Percentiles rank a stretch among this genome's conserved stretches.
Evolutionary conservation across 2,797 vertebrate genomes (phyloP).

Genomic region (Catharus ustulatus): DNA sequence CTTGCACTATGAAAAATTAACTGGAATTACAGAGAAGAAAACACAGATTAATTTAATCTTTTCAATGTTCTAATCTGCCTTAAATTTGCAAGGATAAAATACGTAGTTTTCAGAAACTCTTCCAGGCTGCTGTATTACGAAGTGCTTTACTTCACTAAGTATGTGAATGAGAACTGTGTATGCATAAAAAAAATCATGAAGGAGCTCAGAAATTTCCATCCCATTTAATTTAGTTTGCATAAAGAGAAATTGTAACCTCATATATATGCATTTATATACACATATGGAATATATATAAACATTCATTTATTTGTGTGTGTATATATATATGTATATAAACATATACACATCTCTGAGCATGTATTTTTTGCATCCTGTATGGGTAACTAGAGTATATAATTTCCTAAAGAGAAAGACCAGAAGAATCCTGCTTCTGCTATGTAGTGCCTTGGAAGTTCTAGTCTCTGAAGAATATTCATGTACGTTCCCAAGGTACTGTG

Average conservation of each 20-base stretch:
- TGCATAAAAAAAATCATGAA: not conserved
- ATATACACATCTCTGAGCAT: not conserved
- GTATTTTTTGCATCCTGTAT: not conserved
- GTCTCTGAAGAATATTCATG: not conserved
- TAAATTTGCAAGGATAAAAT: not conserved
- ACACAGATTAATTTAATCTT: not conserved
- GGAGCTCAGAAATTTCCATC: not conserved
- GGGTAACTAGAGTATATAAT: not conserved
- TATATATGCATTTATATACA: not conserved
- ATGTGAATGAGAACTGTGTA: not conserved
- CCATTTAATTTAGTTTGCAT: not conserved
- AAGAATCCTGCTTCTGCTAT: not conserved
- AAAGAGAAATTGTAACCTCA: not conserved
- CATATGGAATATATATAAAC: not conserved
- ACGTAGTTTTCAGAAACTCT: not conserved
- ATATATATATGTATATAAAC: not conserved
- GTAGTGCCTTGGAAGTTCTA: not conserved
- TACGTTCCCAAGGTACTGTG: not conserved
- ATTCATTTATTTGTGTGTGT: not conserved
- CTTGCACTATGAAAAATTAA: not conserved
- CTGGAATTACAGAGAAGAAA: not conserved
- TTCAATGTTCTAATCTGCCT: not conserved
- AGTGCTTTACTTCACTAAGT: not conserved
- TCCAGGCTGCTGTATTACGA: not conserved
- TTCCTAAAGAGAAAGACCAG: not conserved